phyloP scores from a whole-genome alignment of 30 jellyfish, hydroid and myxozoan genomes.

The Mastigias papua region DNA sequence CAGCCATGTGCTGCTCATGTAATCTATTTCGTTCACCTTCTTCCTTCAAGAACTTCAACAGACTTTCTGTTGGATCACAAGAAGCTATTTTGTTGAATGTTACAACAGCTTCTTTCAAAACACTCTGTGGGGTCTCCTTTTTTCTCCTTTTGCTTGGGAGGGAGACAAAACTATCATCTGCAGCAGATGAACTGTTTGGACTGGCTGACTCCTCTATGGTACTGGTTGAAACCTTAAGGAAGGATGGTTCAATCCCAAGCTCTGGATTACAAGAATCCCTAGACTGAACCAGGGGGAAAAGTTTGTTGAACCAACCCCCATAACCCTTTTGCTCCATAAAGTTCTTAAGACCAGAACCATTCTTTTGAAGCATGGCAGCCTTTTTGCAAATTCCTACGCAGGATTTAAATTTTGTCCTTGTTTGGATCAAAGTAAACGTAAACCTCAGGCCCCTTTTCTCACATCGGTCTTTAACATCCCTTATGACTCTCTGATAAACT shows the following conservation, averaged over 20 bases:
- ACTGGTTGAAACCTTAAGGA: too few species aligned
- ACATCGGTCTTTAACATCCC: neutral
- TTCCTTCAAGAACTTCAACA: conserved; percentile 37
- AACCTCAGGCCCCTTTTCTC: neutral
- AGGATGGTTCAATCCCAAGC: conserved; percentile 37
- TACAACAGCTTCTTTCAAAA: conserved; percentile 34
- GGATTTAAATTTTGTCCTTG: conserved; percentile 43
- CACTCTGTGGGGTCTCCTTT: conserved; percentile 19
- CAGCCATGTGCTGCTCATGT: conserved; percentile 35
- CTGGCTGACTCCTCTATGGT: conserved; percentile 14
- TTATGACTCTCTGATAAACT: conserved; percentile 7
- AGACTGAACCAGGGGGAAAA: conserved; percentile 50
- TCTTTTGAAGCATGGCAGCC: conserved; percentile 43
- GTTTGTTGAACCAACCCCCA: too few species aligned
- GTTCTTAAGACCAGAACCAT: too few species aligned
- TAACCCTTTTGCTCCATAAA: too few species aligned
- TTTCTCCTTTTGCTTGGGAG: conserved; percentile 19
- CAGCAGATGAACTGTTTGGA: too few species aligned
- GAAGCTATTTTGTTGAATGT: conserved; percentile 36
- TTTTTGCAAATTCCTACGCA: conserved; percentile 27
- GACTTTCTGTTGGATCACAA: conserved; percentile 13
- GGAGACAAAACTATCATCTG: conserved; percentile 12
- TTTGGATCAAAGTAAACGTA: neutral
- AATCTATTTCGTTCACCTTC: conserved; percentile 27
- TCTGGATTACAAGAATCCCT: conserved; percentile 54